Percentiles rank a stretch among this genome's conserved stretches.
phyloP scores from a whole-genome alignment of 2,797 vertebrate genomes.

The Cossypha dichroa region DNA sequence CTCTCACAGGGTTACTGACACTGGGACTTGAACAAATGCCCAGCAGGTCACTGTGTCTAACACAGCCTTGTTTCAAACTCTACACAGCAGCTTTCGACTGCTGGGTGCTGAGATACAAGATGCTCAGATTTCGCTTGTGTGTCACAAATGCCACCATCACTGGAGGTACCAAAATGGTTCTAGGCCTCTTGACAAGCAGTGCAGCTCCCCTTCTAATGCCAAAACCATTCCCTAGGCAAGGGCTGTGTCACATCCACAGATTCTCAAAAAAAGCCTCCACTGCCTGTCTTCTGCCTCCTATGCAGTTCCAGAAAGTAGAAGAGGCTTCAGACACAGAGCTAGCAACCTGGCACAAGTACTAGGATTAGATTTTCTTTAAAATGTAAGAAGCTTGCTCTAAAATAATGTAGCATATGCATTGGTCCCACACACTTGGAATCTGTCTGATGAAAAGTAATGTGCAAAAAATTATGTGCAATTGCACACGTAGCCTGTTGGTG shows the following conservation, averaged over 20 bases:
- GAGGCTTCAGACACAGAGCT: not conserved
- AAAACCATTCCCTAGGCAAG: not conserved
- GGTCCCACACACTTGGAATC: slow-evolving; percentile 35
- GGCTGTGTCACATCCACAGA: not conserved
- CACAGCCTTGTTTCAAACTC: not conserved
- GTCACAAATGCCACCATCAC: not conserved
- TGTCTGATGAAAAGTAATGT: not conserved
- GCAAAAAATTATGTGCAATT: not conserved
- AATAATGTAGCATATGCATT: not conserved
- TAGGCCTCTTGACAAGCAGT: not conserved
- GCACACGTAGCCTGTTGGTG: not conserved
- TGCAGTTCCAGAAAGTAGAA: not conserved
- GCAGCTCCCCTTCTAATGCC: not conserved
- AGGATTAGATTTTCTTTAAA: not conserved
- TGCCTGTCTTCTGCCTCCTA: not conserved
- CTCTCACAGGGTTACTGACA: not conserved
- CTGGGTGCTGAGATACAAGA: not conserved
- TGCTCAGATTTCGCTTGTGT: not conserved
- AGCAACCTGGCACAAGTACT: not conserved
- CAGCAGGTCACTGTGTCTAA: not conserved
- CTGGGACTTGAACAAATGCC: not conserved
- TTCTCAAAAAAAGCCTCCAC: not conserved
- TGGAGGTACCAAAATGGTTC: not conserved
- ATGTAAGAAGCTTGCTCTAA: not conserved
- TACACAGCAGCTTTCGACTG: not conserved